Evolutionary conservation across 2,797 vertebrate genomes (phyloP).

Genomic region (Odontamblyopus lacepedii): DNA sequence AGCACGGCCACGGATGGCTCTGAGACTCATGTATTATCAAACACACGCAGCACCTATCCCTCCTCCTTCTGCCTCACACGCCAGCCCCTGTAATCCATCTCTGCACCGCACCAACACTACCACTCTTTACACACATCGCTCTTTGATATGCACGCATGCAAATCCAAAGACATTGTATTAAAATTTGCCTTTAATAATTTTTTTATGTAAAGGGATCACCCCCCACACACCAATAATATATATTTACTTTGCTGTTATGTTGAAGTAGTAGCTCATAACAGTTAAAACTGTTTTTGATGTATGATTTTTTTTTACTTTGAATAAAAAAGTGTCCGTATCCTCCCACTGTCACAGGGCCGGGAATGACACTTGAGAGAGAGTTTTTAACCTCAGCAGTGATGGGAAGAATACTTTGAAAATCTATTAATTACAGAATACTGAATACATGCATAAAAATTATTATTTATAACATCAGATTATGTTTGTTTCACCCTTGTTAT

Average conservation of each 20-base stretch:
- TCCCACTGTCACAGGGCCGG: background rate
- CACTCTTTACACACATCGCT: constrained; percentile 20
- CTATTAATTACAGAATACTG: too few species aligned
- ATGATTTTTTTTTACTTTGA: background rate
- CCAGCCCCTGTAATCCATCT: constrained; percentile 28
- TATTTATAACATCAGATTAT: too few species aligned
- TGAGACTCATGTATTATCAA: constrained; percentile 74
- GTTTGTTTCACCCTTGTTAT: too few species aligned
- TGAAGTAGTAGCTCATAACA: background rate
- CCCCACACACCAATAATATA: background rate
- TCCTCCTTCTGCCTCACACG: constrained; percentile 23
- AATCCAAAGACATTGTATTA: constrained; percentile 7
- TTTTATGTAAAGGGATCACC: background rate
- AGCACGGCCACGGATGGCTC: constrained; percentile 66
- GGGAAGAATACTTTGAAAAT: too few species aligned
- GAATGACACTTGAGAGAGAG: constrained; percentile 1
- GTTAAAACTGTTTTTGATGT: background rate
- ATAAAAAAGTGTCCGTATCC: background rate
- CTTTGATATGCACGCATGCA: constrained; percentile 25
- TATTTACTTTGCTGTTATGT: background rate
- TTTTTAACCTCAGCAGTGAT: background rate
- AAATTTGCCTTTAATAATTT: background rate
- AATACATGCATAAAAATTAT: too few species aligned
- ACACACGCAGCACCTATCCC: constrained; percentile 48
- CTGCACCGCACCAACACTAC: constrained; percentile 14